These are phyloP conservation scores for Tachina fera DNA, from an alignment of 2,888 invertebrate genomes.

Conservation along the genomic window DNA sequence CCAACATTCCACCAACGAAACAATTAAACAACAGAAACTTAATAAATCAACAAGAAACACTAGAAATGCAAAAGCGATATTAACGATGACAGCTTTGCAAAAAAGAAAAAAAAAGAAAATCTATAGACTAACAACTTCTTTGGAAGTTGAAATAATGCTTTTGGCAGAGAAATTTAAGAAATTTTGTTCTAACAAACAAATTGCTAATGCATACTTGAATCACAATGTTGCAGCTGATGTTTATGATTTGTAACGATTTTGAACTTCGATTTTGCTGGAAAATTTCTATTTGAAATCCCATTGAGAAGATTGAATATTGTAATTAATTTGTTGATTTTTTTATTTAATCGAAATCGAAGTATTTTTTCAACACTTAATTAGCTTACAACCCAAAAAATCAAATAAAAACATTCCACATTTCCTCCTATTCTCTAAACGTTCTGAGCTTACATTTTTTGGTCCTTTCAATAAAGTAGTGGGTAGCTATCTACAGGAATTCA, in stretches of 20 bases:
- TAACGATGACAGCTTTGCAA: slow-evolving; percentile 2
- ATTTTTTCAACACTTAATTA: too few relatives aligned
- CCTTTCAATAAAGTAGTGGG: too few relatives aligned
- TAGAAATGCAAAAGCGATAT: not conserved
- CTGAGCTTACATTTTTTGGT: too few relatives aligned
- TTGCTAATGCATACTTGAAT: not conserved
- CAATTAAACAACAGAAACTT: slow-evolving; percentile 58
- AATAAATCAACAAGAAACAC: slow-evolving; percentile 15
- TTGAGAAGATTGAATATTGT: too few relatives aligned
- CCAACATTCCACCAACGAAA: slow-evolving; percentile 38
- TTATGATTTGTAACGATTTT: not conserved
- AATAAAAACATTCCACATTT: too few relatives aligned
- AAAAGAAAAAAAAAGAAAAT: not conserved
- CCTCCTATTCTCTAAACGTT: too few relatives aligned
- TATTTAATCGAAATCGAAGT: too few relatives aligned
- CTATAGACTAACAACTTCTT: slow-evolving; percentile 7
- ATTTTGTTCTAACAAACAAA: not conserved
- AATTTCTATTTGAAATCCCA: too few relatives aligned
- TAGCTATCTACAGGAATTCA: too few relatives aligned
- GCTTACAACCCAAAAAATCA: too few relatives aligned
- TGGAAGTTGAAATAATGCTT: slow-evolving; percentile 1
- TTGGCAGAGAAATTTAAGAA: not conserved
- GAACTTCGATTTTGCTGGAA: too few relatives aligned
- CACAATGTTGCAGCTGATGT: not conserved
- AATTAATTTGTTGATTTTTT: too few relatives aligned